These are phyloP conservation scores for Mycteria americana DNA, from an alignment of 2,797 vertebrate species.

Conservation along the genomic window DNA sequence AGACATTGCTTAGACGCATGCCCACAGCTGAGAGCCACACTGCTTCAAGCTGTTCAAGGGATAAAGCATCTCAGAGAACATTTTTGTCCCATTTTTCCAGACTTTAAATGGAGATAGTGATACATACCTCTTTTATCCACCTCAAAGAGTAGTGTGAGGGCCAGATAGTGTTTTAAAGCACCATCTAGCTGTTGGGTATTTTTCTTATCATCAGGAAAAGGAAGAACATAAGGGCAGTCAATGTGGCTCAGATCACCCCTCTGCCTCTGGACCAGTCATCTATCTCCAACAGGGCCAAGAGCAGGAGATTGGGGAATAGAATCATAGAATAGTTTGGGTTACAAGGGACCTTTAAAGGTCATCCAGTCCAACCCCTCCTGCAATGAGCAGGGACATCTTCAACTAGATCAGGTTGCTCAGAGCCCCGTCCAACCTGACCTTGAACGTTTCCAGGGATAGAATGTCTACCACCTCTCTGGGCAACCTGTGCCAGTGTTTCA, in stretches of 20 bases:
- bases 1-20: neutral
- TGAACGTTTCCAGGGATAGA: no score
- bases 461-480: no score
- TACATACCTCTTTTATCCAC: neutral
- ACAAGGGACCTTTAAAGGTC: no score
- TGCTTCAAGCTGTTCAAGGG: neutral
- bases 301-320: neutral
- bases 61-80: neutral
- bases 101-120: neutral
- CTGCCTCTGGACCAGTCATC: neutral
- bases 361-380: no score
- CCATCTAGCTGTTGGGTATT: neutral
- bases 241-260: neutral
- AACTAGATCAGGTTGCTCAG: no score
- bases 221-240: neutral
- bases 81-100: neutral
- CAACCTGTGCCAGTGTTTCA: no score
- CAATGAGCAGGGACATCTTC: no score
- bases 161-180: neutral
- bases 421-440: no score
- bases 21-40: neutral
- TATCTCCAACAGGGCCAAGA: neutral
- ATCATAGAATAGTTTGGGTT: no score
- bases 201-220: neutral
- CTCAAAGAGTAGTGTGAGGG: neutral